Percentiles rank a stretch among this genome's conserved stretches.
phyloP scores from a whole-genome alignment of 1,140 invertebrate species.

The Drosophila melanogaster region DNA sequence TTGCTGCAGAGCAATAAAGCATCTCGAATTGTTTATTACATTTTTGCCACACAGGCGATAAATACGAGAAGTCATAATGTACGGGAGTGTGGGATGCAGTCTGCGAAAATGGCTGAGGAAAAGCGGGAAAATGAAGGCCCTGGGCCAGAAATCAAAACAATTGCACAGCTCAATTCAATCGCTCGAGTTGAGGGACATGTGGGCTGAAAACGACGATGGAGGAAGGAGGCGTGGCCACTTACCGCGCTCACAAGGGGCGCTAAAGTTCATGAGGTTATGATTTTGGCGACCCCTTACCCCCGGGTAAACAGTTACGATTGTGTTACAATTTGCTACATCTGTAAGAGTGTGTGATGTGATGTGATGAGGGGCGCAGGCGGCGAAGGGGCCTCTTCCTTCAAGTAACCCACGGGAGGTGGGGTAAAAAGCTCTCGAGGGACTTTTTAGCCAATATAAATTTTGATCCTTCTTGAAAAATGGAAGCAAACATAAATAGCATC shows the following conservation, averaged over 20 bases:
- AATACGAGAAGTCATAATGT: conserved; percentile 56
- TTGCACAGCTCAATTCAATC: conserved; percentile 80
- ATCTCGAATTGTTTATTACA: conserved; percentile 78
- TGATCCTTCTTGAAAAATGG: conserved; percentile 83
- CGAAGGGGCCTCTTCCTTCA: background rate
- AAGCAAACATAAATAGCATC: conserved; percentile 83
- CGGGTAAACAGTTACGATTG: conserved; percentile 82
- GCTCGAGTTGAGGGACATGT: conserved; percentile 47
- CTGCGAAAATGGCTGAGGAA: background rate
- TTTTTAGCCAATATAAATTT: conserved; percentile 83
- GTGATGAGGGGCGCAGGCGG: background rate
- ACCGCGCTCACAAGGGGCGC: conserved; percentile 24
- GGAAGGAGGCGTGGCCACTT: conserved; percentile 48
- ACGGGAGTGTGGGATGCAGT: background rate
- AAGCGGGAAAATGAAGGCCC: conserved; percentile 50
- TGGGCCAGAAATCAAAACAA: conserved; percentile 80
- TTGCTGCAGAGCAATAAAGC: conserved; percentile 70
- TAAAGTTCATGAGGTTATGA: conserved; percentile 72
- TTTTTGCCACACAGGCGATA: conserved; percentile 78
- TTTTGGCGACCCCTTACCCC: conserved; percentile 57
- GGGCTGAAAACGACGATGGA: background rate
- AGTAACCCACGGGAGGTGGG: conserved; percentile 8
- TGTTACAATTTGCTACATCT: conserved; percentile 83
- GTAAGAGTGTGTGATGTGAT: conserved; percentile 65
- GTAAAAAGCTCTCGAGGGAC: conserved; percentile 78